phyloP scores from a whole-genome alignment of 2,888 invertebrate genomes.

The Orthosia cruda region DNA sequence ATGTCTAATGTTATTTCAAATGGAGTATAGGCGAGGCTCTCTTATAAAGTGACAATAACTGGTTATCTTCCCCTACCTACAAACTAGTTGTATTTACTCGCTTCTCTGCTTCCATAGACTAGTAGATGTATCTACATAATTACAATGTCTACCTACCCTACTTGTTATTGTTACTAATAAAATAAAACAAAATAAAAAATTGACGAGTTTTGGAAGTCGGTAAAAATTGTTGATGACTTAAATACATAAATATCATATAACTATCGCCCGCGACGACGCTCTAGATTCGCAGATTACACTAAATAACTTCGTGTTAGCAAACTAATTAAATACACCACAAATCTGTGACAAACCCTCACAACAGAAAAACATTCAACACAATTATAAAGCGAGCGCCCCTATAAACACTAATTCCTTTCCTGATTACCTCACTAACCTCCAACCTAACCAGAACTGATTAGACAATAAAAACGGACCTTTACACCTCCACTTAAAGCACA shows the following conservation, averaged over 20 bases:
- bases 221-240: too few species aligned
- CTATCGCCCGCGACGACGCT: not conserved
- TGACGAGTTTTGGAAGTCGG: too few species aligned
- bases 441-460: constrained; percentile 57
- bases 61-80: too few species aligned
- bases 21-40: too few species aligned
- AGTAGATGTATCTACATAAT: too few species aligned
- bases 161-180: too few species aligned
- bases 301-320: constrained; percentile 8
- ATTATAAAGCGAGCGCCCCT: constrained; percentile 69
- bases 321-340: constrained; percentile 28
- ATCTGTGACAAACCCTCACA: constrained; percentile 44
- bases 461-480: constrained; percentile 51
- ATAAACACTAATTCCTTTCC: constrained; percentile 73
- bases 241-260: not conserved
- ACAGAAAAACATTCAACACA: constrained; percentile 54
- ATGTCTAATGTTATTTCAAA: too few species aligned
- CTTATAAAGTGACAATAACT: too few species aligned
- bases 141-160: too few species aligned
- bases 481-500: constrained; percentile 37
- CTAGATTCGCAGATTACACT: not conserved
- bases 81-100: too few species aligned
- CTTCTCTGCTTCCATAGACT: too few species aligned
- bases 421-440: constrained; percentile 71
- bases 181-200: too few species aligned